Conservation (phyloP, 2,797 vertebrate species). For the Xerus rutilus region DNA sequence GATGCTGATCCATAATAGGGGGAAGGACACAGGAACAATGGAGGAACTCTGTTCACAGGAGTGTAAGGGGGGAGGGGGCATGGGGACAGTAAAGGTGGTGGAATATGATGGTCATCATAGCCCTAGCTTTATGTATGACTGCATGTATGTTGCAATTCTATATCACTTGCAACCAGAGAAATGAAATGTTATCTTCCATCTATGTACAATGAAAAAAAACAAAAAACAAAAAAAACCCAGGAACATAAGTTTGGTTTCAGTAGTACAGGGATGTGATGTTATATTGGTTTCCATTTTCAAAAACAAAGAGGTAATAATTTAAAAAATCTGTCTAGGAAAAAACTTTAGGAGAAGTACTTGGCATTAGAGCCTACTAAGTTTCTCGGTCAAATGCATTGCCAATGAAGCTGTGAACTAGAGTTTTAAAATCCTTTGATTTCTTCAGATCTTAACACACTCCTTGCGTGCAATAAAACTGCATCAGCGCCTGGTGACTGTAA, state of each 20-base stretch:
- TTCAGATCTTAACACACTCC: background rate
- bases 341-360: background rate
- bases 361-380: background rate
- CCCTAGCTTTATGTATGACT: too few species aligned
- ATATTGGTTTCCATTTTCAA: background rate
- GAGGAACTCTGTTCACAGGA: too few species aligned
- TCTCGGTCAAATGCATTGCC: background rate
- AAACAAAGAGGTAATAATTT: background rate
- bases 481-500: background rate
- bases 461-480: background rate
- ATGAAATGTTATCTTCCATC: too few species aligned
- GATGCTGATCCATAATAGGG: too few species aligned
- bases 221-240: background rate
- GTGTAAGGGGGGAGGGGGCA: too few species aligned
- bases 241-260: background rate
- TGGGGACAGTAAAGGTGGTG: too few species aligned
- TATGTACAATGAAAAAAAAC: too few species aligned
- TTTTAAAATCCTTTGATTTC: conserved; percentile 39
- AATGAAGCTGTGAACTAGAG: background rate
- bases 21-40: too few species aligned
- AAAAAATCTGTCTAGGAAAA: background rate
- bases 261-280: background rate
- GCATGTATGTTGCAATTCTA: too few species aligned
- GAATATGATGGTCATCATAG: too few species aligned
- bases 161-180: too few species aligned